Evolutionary conservation across 1,140 invertebrate species (phyloP), one percentile per base, ranked within the genome.

Genomic region (Brachionus calyciflorus): DNA sequence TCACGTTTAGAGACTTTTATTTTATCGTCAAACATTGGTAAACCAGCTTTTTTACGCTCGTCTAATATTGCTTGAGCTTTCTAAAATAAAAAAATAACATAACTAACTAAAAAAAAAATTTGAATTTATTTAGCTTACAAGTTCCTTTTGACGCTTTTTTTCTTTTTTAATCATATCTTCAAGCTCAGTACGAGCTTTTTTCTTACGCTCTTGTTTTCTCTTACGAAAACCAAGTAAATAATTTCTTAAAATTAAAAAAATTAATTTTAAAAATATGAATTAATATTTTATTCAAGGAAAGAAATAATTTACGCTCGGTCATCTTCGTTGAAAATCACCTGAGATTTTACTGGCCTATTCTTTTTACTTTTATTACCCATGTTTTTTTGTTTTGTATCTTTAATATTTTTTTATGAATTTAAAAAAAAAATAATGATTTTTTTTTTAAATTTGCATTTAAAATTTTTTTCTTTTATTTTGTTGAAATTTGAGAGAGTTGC

Each of bases 101-200:
- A 12, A 63, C 12, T n/a, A 26, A 10, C 48, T 48, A 28, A 33
- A 48, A 70, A 51, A 51, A 4, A 51, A 51, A 26, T 51, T 55
- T 14, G 19, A n/a, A 26, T 37, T 49, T 1, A 26, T 21, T 7
- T 2, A 21, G 26, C 2, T 28, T 49, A 73, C 69, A 10, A 73
- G 46, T 53, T 73, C 69, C 12, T 28, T 37, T 40, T 73, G 69
- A 7, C 69, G 44, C 26, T 73, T 73, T 55, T 73, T 73, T 73
- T 73, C 69, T 6, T 73, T 37, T 24, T 28, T 48, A 17, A 73
- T 73, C 12, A 21, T 9, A 10, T 73, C 44, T 9, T 73, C 46
- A 9, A 73, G 46, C 12, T 73, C 69, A n/a, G 37, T 30, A 19
- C 24, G 28, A 6, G 69, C 69, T 26, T 73, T 73, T 51, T 73